phyloP scores from a whole-genome alignment of 2,888 invertebrate species.

The Habrosyne pyritoides region DNA sequence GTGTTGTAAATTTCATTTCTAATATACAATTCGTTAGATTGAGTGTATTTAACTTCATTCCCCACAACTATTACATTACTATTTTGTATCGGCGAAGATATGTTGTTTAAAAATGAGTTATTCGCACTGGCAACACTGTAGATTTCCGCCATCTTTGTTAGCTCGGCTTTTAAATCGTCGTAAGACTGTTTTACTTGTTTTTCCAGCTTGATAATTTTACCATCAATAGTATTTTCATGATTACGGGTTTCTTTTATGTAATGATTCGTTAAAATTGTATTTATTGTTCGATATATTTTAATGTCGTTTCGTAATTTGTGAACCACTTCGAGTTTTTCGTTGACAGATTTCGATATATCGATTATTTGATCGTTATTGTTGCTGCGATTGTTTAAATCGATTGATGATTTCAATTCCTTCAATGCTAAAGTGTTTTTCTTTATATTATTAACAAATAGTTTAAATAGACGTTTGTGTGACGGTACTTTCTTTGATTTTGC shows the following conservation, averaged over 20 bases:
- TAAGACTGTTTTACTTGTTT: constrained; percentile 64
- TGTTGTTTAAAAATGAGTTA: constrained; percentile 37
- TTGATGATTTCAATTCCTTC: constrained; percentile 59
- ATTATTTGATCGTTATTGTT: constrained; percentile 58
- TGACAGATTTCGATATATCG: constrained; percentile 62
- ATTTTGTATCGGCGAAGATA: constrained; percentile 59
- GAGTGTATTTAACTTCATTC: constrained; percentile 60
- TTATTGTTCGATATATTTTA: constrained; percentile 75
- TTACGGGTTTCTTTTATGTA: constrained; percentile 72
- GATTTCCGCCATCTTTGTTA: constrained; percentile 52
- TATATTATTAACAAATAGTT: constrained; percentile 57
- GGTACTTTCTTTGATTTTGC: constrained; percentile 46
- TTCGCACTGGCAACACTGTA: constrained; percentile 54
- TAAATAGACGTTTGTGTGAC: constrained; percentile 53
- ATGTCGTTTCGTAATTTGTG: constrained; percentile 75
- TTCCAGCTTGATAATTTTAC: constrained; percentile 67
- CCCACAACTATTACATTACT: constrained; percentile 67
- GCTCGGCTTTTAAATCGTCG: constrained; percentile 59
- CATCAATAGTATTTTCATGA: constrained; percentile 63
- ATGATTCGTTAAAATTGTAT: constrained; percentile 75
- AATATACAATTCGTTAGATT: constrained; percentile 59
- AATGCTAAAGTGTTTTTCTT: constrained; percentile 70
- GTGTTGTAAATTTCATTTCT: constrained; percentile 72
- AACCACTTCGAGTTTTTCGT: constrained; percentile 75
- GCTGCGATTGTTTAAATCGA: constrained; percentile 51